phyloP scores from a whole-genome alignment of 37 sponge, comb jelly and placozoan genomes.

The Cliona cf. orientalis region DNA sequence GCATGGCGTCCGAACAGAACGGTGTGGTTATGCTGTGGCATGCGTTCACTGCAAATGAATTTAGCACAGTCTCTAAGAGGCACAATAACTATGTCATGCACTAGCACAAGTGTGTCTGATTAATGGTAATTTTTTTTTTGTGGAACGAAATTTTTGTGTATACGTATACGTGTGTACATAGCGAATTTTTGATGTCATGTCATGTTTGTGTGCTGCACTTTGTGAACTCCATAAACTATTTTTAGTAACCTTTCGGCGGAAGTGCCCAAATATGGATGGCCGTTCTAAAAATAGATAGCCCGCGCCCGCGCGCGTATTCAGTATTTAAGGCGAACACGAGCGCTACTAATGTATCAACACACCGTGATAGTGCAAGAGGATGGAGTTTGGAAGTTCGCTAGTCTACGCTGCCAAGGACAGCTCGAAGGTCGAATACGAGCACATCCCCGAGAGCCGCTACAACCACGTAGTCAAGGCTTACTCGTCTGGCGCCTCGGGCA shows the following conservation, averaged over 20 bases:
- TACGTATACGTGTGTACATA: not conserved
- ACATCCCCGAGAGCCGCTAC: conserved; percentile 65
- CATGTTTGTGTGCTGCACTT: no score
- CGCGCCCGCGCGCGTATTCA: no score
- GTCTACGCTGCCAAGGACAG: conserved; percentile 53
- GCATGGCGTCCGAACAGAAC: conserved; percentile 1
- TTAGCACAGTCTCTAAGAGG: conserved; percentile 37
- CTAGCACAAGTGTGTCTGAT: not conserved
- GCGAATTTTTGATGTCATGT: no score
- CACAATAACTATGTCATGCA: not conserved
- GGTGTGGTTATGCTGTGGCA: conserved; percentile 80
- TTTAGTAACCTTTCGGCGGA: no score
- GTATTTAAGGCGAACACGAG: no score
- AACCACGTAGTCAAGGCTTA: conserved; percentile 46
- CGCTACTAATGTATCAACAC: no score
- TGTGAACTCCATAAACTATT: no score
- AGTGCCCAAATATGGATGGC: no score
- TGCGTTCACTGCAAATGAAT: conserved; percentile 43
- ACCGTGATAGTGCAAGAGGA: no score
- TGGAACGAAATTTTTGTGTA: not conserved
- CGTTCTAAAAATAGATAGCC: no score
- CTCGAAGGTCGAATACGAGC: conserved; percentile 65
- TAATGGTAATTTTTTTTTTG: not conserved
- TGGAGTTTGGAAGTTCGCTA: conserved; percentile 82
- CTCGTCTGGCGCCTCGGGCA: conserved; percentile 9